A percentile compares a stretch with the other conserved stretches of the same genome.
Evolutionary conservation across 1,140 invertebrate species (phyloP).

Genomic region (Tenebrio molitor): DNA sequence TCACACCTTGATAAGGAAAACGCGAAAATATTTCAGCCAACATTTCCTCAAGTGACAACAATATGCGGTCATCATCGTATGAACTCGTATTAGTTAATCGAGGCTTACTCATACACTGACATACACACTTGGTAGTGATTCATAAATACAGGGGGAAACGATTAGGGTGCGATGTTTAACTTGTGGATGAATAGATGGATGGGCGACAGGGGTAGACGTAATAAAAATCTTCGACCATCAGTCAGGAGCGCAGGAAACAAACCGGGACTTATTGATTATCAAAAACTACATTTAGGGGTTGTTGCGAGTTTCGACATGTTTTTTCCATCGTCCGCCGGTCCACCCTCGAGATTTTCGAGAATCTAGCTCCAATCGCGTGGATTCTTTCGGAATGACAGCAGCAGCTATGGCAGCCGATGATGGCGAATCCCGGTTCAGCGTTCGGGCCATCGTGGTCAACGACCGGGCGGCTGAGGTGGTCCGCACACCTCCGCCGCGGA

Average conservation of each 20-base stretch:
- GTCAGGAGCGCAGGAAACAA: too few relatives aligned
- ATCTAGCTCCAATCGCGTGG: background rate
- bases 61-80: conserved; percentile 4
- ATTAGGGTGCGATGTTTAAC: conserved; percentile 33
- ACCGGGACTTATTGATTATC: too few relatives aligned
- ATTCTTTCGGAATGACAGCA: conserved; percentile 31
- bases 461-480: conserved; percentile 44
- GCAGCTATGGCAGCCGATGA: conserved; percentile 4
- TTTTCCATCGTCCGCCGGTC: background rate
- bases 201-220: too few relatives aligned
- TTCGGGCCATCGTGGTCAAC: conserved; percentile 52
- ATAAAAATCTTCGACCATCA: too few relatives aligned
- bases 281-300: too few relatives aligned
- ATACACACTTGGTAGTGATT: conserved; percentile 33
- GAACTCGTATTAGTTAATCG: conserved; percentile 38
- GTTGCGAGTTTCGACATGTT: too few relatives aligned
- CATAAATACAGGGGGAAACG: conserved; percentile 28
- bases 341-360: background rate
- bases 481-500: conserved; percentile 37
- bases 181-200: conserved; percentile 13
- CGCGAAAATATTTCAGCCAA: background rate
- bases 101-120: conserved; percentile 28
- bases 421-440: conserved; percentile 55
- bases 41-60: conserved; percentile 23
- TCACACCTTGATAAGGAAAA: conserved; percentile 24